Percentiles rank a stretch among this genome's conserved stretches.
Evolutionary conservation across 2,113 vertebrate genomes (phyloP).

Genomic region (Dicentrarchus labrax): DNA sequence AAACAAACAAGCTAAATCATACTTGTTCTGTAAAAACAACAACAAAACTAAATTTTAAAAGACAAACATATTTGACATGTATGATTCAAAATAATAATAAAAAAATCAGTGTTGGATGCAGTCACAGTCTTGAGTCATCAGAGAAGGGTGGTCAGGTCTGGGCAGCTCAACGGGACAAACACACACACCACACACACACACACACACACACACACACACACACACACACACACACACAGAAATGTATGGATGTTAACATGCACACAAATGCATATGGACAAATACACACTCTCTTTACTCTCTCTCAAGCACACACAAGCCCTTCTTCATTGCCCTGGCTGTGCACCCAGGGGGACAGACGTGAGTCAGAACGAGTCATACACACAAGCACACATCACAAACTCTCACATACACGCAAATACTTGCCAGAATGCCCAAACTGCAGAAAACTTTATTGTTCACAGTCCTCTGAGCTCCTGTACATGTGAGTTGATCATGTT

Average conservation of each 20-base stretch:
- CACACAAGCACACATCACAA: constrained; percentile 50
- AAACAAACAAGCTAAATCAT: neutral
- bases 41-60: constrained; percentile 13
- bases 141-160: constrained; percentile 42
- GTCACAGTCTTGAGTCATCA: constrained; percentile 50
- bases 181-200: constrained; percentile 16
- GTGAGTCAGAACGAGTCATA: constrained; percentile 79
- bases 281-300: constrained; percentile 28
- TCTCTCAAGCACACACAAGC: constrained; percentile 47
- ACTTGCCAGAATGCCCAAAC: constrained; percentile 54
- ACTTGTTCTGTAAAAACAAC: neutral
- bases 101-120: constrained; percentile 36
- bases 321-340: constrained; percentile 60
- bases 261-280: constrained; percentile 26
- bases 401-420: constrained; percentile 57
- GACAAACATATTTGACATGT: constrained; percentile 17
- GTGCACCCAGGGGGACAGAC: constrained; percentile 69
- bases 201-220: constrained; percentile 13
- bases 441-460: constrained; percentile 61
- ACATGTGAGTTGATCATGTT: neutral
- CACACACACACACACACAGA: constrained; percentile 14
- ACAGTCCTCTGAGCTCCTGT: constrained; percentile 36
- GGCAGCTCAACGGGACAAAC: constrained; percentile 48
- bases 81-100: constrained; percentile 12
- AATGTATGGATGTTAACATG: constrained; percentile 21